Conservation (phyloP, 2,113 vertebrate genomes). For the Colinus virginianus region DNA sequence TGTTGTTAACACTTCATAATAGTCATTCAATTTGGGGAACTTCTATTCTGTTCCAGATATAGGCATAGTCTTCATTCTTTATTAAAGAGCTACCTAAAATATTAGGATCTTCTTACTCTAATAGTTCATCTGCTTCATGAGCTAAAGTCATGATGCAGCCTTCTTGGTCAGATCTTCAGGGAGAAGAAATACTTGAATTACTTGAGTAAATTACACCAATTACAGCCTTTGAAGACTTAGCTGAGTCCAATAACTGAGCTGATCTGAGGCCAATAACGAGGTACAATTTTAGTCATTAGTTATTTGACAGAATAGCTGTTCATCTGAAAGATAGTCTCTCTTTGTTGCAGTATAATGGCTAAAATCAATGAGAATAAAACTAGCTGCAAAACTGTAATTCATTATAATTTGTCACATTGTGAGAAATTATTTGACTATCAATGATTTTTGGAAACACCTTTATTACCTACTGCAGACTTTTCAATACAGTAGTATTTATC, state of each 20-base stretch:
- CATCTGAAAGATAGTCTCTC: background rate
- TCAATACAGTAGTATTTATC: background rate
- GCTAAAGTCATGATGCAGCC: background rate
- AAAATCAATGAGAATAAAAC: background rate
- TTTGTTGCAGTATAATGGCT: background rate
- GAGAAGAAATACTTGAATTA: background rate
- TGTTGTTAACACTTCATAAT: rapidly evolving
- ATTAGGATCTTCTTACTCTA: background rate
- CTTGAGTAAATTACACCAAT: background rate
- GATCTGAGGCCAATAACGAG: background rate
- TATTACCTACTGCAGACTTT: background rate
- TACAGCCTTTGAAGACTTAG: background rate
- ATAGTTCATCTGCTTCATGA: background rate
- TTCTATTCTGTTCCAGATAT: background rate
- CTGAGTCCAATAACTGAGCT: background rate
- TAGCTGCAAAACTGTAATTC: background rate
- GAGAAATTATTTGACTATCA: background rate
- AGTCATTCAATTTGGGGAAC: background rate
- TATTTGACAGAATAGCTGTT: background rate
- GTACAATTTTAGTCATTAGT: background rate
- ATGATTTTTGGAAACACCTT: background rate
- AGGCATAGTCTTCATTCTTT: background rate
- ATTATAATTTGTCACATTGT: background rate
- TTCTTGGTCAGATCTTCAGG: background rate
- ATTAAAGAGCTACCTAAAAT: background rate